Evolutionary conservation across 2,797 vertebrate species (phyloP).

Genomic region (Coreius guichenoti): DNA sequence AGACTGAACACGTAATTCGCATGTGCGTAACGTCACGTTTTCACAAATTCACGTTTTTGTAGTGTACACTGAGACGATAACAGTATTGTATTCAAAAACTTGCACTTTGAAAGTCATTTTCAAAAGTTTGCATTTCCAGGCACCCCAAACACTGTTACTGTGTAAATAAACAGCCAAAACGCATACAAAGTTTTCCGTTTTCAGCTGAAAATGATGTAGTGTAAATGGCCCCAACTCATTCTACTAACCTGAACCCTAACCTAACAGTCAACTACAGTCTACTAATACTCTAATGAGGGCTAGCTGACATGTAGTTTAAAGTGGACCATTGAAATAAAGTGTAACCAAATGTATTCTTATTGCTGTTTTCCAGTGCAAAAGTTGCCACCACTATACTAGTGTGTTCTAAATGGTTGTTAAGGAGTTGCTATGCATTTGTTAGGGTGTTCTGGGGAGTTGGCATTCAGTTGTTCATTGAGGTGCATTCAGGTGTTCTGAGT

Average conservation of each 20-base stretch:
- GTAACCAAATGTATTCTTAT: too few species aligned
- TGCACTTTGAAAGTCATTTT: neutral
- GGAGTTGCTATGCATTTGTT: neutral
- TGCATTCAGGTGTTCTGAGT: too few species aligned
- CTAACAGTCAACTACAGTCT: too few species aligned
- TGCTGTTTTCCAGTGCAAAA: neutral
- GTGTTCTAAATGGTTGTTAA: neutral
- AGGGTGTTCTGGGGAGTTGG: neutral
- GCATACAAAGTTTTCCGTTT: too few species aligned
- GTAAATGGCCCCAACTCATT: too few species aligned
- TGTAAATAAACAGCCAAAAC: neutral
- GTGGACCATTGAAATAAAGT: too few species aligned
- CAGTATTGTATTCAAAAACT: neutral
- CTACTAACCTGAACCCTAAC: too few species aligned
- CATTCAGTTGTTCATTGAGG: too few species aligned
- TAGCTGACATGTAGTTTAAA: too few species aligned
- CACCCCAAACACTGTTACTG: neutral
- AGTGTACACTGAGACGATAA: neutral
- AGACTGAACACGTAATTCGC: neutral
- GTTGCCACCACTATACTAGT: neutral
- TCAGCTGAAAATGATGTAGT: too few species aligned
- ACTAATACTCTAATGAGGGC: too few species aligned
- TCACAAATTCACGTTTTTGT: neutral
- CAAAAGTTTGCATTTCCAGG: neutral
- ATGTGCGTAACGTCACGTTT: neutral